phyloP scores from a whole-genome alignment of 2,888 invertebrate genomes.

The Chorisops tibialis region DNA sequence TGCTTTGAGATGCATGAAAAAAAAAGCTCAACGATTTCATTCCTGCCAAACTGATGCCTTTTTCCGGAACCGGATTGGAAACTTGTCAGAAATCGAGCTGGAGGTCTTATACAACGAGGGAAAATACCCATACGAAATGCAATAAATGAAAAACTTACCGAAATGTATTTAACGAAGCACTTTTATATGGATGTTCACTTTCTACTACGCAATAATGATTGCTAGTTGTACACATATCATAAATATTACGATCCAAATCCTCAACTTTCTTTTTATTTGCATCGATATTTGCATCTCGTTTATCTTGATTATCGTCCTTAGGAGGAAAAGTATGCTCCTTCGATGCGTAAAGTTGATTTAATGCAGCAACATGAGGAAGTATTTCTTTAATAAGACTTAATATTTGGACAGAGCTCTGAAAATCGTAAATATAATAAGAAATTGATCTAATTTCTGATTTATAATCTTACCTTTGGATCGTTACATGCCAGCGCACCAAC shows the following conservation, averaged over 20 bases:
- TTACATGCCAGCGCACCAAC: conserved; percentile 71
- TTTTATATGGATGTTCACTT: conserved; percentile 95
- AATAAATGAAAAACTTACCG: conserved; percentile 60
- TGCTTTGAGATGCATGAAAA: too few species aligned
- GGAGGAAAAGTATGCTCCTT: conserved; percentile 40
- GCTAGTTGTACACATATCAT: conserved; percentile 63
- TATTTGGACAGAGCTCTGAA: conserved; percentile 78
- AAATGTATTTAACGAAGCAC: conserved; percentile 79
- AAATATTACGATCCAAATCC: conserved; percentile 43
- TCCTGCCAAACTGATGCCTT: too few species aligned
- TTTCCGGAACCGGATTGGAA: too few species aligned
- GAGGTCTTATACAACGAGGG: too few species aligned
- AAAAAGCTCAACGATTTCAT: too few species aligned
- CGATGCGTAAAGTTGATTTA: conserved; percentile 64
- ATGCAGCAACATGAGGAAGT: conserved; percentile 80
- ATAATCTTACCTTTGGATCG: conserved; percentile 70
- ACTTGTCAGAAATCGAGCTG: too few species aligned
- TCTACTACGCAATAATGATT: conserved; percentile 89
- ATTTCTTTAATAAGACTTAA: conserved; percentile 82
- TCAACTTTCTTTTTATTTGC: conserved; percentile 37
- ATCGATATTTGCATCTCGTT: conserved; percentile 22
- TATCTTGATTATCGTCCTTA: conserved; percentile 34
- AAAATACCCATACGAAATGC: too few species aligned
- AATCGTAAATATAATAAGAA: not conserved
- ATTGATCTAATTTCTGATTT: too few species aligned